These are phyloP conservation scores for Zelleria hepariella DNA, from an alignment of 2,888 invertebrate genomes.

Conservation along the genomic window DNA sequence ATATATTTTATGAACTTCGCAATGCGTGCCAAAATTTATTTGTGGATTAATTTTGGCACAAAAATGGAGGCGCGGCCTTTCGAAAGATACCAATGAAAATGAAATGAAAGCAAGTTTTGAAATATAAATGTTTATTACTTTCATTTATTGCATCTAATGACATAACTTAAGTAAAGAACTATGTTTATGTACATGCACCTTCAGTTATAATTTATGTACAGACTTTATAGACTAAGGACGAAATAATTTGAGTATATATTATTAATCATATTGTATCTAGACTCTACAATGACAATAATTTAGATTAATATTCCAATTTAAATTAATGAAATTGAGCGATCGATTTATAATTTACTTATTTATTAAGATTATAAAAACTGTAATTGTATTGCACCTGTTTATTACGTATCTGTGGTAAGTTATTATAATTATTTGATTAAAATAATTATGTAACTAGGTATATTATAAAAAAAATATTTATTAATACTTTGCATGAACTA, in stretches of 20 bases:
- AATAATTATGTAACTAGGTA: not conserved
- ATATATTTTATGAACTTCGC: no score
- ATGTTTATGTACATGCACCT: not conserved
- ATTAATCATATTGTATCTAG: slow-evolving; percentile 4
- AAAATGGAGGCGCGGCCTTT: no score
- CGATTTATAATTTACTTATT: not conserved
- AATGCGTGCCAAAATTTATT: no score
- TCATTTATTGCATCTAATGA: not conserved
- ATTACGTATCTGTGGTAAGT: slow-evolving; percentile 10
- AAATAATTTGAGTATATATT: slow-evolving; percentile 12
- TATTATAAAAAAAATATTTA: not conserved
- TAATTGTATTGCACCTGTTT: slow-evolving; percentile 25
- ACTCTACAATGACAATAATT: no score
- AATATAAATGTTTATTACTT: slow-evolving; percentile 2
- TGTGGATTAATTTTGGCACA: no score
- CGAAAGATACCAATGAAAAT: not conserved
- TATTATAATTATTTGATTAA: not conserved
- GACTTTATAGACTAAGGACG: not conserved
- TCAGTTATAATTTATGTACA: not conserved
- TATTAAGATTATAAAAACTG: slow-evolving; percentile 8
- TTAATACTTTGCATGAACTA: not conserved
- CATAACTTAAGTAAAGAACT: not conserved
- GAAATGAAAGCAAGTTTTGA: not conserved
- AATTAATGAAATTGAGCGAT: slow-evolving; percentile 14
- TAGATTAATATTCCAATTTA: slow-evolving; percentile 3